phyloP scores from a whole-genome alignment of 1,140 invertebrate species.

The Drosophila auraria region DNA sequence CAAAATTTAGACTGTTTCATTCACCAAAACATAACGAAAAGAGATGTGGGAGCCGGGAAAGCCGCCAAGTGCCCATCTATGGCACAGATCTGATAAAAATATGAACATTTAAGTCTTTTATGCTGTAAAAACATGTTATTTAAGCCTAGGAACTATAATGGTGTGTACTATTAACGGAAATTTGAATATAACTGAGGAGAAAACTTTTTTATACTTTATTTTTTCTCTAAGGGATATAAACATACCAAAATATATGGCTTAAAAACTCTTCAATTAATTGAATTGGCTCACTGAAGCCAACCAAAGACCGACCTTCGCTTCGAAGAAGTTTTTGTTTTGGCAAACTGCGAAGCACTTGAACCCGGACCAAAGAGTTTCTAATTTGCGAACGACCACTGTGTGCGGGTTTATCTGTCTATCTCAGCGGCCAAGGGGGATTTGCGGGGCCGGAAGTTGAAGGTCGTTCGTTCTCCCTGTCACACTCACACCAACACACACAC shows the following conservation, averaged over 20 bases:
- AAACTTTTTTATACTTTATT: too few relatives aligned
- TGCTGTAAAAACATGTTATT: too few relatives aligned
- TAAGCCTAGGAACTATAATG: too few relatives aligned
- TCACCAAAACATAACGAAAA: too few relatives aligned
- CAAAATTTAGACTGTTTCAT: too few relatives aligned
- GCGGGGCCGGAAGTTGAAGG: constrained; percentile 79
- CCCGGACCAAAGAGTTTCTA: constrained; percentile 29
- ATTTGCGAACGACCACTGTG: constrained; percentile 49
- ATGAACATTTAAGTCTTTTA: too few relatives aligned
- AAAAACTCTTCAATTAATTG: neutral
- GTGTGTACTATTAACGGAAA: too few relatives aligned
- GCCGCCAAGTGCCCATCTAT: too few relatives aligned
- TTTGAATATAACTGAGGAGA: too few relatives aligned
- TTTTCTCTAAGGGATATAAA: too few relatives aligned
- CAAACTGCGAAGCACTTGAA: constrained; percentile 21
- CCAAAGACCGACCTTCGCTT: constrained; percentile 25
- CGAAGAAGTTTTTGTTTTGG: constrained; percentile 14
- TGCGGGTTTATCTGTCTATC: constrained; percentile 41
- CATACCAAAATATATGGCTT: neutral
- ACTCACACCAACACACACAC: constrained; percentile 35
- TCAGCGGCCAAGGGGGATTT: constrained; percentile 5
- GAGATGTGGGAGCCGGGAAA: too few relatives aligned
- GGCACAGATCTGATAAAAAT: too few relatives aligned
- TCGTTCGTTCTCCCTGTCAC: constrained; percentile 75
- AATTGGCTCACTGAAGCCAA: neutral